A percentile compares a stretch with the other conserved stretches of the same genome.
Evolutionary conservation across 2,113 vertebrate genomes (phyloP).

Genomic region (Acanthisitta chloris): DNA sequence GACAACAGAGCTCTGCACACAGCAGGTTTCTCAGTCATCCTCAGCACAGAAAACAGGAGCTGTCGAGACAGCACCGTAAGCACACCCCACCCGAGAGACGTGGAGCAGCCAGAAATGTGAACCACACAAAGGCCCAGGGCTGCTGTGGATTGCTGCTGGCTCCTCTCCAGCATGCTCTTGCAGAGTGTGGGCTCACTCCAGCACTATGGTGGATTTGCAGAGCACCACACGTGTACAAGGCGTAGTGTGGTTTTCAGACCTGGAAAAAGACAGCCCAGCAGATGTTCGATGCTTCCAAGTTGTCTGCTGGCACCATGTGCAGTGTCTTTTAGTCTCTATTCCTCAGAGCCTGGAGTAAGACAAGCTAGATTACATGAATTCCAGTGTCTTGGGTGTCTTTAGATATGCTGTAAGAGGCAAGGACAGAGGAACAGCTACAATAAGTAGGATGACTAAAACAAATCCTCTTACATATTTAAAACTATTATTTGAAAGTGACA

Average conservation of each 20-base stretch:
- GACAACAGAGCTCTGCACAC: rapidly evolving
- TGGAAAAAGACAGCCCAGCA: not conserved
- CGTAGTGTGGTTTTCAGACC: not conserved
- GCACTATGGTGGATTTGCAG: not conserved
- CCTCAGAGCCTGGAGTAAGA: not conserved
- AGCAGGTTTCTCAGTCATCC: not conserved
- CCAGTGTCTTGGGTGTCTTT: not conserved
- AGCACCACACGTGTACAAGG: not conserved
- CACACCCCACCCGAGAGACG: rapidly evolving
- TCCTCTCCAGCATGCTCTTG: not conserved
- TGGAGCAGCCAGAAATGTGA: not conserved
- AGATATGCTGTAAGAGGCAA: not conserved
- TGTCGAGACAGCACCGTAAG: not conserved
- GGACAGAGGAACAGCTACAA: not conserved
- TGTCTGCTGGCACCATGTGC: not conserved
- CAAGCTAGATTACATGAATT: not conserved
- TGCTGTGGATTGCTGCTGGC: not conserved
- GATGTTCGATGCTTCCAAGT: not conserved
- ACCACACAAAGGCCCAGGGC: not conserved
- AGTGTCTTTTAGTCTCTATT: not conserved
- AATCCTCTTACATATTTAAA: not conserved
- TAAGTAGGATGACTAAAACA: not conserved
- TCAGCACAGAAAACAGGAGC: not conserved
- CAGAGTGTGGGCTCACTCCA: rapidly evolving
- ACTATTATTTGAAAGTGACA: not conserved